phyloP scores from a whole-genome alignment of 2,797 vertebrate genomes.

The Dromococcyx pavoninus region DNA sequence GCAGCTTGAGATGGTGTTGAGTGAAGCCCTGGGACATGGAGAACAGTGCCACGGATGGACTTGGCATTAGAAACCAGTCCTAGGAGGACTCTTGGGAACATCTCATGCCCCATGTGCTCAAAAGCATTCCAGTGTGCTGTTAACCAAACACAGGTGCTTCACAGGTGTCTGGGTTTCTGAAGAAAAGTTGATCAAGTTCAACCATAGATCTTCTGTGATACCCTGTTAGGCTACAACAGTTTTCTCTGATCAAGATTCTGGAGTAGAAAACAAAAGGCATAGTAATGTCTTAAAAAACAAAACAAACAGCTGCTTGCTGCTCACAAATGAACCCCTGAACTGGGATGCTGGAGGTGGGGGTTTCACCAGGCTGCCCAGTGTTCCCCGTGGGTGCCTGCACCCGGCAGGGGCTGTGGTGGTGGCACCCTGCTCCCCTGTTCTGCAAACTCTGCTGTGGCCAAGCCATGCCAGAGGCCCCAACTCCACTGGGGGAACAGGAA shows the following conservation, averaged over 20 bases:
- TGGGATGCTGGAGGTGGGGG: neutral
- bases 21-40: neutral
- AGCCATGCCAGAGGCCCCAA: fast-evolving
- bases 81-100: neutral
- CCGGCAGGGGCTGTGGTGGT: fast-evolving
- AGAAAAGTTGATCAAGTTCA: neutral
- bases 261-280: neutral
- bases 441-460: fast-evolving
- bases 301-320: neutral
- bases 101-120: neutral
- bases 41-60: neutral
- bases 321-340: fast-evolving
- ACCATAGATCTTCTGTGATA: neutral
- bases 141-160: neutral
- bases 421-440: neutral
- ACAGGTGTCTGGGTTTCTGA: neutral
- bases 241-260: neutral
- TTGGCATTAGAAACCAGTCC: neutral
- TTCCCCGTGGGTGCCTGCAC: neutral
- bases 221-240: neutral
- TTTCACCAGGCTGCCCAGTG: neutral
- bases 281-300: neutral
- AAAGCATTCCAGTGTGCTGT: neutral
- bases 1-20: neutral
- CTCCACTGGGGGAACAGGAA: too few relatives aligned